Base-by-base conservation (phyloP, 2,888 invertebrate species). In the Conus canariensis region DNA sequence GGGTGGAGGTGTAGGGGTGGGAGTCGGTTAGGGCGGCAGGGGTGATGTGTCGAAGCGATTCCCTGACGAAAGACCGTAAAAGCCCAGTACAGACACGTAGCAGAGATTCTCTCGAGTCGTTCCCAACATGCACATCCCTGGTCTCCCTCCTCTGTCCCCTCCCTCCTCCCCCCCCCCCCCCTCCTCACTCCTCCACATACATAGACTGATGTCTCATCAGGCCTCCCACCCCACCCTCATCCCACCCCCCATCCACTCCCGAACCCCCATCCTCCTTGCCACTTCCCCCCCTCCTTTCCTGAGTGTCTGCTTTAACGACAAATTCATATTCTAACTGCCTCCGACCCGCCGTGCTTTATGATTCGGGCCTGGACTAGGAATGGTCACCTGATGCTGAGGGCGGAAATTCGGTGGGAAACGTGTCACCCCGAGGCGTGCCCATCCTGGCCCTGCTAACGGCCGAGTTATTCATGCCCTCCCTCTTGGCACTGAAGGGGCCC, bases 371-470 rank as follows among this genome's bases (percentile, higher is more conserved):
- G 67, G 89, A 85, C 60, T 89, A 89, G 85, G 64, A 89, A 89
- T 89, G 22, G 89, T 74, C 85, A 89, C 60, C 85, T 67, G 70
- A 89, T 89, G 89, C 85, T 89, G 85, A 89, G 74, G 85, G 67
- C 85, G 85, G 89, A 85, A 89, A 89, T 85, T 89, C 89, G 74
- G 80, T 30, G 67, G 74, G 87, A 74, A 70, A 87, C 87, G 30
- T 58, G 87, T 74, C 87, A 87, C 87, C 87, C 56, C 74, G 64
- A 45, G 45, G 82, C 58, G 25, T 83, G 67, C n/a, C 77, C 74
- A 80, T 45, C 7, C 16, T 88, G 22, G 83, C 70, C 64, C 10
- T 22, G 59, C 83, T 88, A 56, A 67, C 83, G 59, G 12, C 45
- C 80, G 67, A 60, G 30, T 88, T 88, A 88, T 88, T 88, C 88